Evolutionary conservation across 2,797 vertebrate species (phyloP).

Genomic region (Pempheris klunzingeri): DNA sequence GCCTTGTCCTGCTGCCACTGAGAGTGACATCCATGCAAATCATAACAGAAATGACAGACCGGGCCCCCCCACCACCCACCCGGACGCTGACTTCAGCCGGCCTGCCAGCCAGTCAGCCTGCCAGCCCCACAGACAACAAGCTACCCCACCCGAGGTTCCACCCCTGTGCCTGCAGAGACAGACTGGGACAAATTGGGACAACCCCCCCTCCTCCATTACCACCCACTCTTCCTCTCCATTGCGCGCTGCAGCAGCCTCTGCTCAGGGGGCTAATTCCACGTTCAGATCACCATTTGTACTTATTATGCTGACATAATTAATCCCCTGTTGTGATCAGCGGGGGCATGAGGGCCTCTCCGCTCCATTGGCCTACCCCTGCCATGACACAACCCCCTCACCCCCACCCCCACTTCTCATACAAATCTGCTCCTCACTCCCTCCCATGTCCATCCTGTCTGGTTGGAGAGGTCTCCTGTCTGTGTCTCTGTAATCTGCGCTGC

Average conservation of each 20-base stretch:
- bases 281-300: conserved; percentile 91
- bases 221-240: conserved; percentile 79
- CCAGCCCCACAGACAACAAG: conserved; percentile 66
- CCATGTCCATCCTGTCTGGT: conserved; percentile 73
- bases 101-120: conserved; percentile 58
- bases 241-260: conserved; percentile 76
- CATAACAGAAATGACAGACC: conserved; percentile 82
- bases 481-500: conserved; percentile 69
- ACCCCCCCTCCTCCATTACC: conserved; percentile 67
- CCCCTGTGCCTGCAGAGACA: conserved; percentile 77
- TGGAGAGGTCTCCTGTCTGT: conserved; percentile 69
- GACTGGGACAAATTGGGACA: conserved; percentile 86
- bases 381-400: conserved; percentile 66
- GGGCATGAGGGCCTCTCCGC: conserved; percentile 87
- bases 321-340: conserved; percentile 92
- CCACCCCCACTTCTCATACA: conserved; percentile 67
- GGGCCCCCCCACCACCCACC: conserved; percentile 55
- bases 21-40: conserved; percentile 85
- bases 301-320: conserved; percentile 90
- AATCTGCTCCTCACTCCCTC: conserved; percentile 71
- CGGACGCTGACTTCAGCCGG: conserved; percentile 46
- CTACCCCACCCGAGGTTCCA: conserved; percentile 73
- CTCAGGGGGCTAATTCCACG: conserved; percentile 87
- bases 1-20: conserved; percentile 65
- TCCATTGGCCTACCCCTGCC: conserved; percentile 83